Conservation (phyloP, 1,140 invertebrate genomes). For the Sinella curviseta region DNA sequence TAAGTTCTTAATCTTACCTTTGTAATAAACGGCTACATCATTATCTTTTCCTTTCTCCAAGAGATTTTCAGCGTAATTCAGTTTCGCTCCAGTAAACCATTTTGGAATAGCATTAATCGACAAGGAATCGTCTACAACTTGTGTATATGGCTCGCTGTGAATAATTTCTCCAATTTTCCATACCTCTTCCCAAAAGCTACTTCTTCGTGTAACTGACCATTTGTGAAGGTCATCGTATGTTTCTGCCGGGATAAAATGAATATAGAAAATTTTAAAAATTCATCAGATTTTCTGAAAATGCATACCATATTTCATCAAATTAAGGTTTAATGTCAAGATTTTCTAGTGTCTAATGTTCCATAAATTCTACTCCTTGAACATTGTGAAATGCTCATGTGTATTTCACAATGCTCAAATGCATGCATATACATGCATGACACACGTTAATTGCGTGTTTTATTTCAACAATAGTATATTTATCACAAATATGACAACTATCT, state of each 20-base stretch:
- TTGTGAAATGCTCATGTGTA: not conserved
- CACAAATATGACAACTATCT: no score
- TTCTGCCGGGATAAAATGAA: conserved; percentile 11
- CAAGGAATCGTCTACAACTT: conserved; percentile 42
- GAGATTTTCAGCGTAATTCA: conserved; percentile 49
- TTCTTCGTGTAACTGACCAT: conserved; percentile 42
- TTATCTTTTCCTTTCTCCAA: conserved; percentile 43
- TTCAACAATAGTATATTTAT: no score
- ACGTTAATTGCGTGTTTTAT: no score
- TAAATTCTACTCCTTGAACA: no score
- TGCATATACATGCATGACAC: no score
- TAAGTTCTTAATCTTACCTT: no score
- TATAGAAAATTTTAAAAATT: not conserved
- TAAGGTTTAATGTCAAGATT: conserved; percentile 10
- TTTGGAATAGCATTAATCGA: conserved; percentile 47
- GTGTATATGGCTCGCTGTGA: conserved; percentile 35
- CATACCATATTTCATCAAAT: not conserved
- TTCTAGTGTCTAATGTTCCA: not conserved
- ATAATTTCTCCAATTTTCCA: conserved; percentile 41
- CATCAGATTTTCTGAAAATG: conserved; percentile 1
- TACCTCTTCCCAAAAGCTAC: conserved; percentile 46
- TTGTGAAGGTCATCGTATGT: conserved; percentile 44
- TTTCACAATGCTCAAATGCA: no score
- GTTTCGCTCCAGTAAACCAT: conserved; percentile 48
- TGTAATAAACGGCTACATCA: conserved; percentile 47